Evolutionary conservation across 2,113 vertebrate species (phyloP).

Genomic region (Phalacrocorax brasilianus): DNA sequence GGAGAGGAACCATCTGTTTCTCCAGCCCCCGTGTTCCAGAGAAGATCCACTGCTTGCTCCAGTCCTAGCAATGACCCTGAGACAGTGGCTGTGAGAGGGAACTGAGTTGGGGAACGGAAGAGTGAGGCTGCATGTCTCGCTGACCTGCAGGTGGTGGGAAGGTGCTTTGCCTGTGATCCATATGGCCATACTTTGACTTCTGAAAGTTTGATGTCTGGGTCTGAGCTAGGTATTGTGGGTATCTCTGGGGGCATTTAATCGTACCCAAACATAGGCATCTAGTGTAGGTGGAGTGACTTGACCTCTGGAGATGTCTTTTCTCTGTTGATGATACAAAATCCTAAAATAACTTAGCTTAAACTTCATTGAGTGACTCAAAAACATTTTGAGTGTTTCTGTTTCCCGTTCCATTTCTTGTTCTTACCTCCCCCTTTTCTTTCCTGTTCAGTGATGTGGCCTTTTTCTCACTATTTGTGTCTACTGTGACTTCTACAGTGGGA

Average conservation of each 20-base stretch:
- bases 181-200: background rate
- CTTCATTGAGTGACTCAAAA: background rate
- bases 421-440: background rate
- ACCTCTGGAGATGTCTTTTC: background rate
- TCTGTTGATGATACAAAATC: background rate
- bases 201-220: background rate
- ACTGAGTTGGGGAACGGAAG: accelerated
- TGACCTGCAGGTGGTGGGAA: background rate
- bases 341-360: background rate
- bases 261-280: background rate
- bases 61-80: accelerated
- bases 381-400: background rate
- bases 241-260: background rate
- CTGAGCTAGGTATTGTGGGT: background rate
- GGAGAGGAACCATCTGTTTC: background rate
- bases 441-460: background rate
- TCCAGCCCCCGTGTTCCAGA: background rate
- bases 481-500: background rate
- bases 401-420: background rate
- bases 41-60: background rate
- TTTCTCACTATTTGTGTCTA: background rate
- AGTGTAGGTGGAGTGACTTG: background rate
- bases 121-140: background rate
- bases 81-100: background rate
- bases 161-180: background rate